Evolutionary conservation across 2,888 invertebrate species (phyloP).

Genomic region (Caenorhabditis macrosperma): DNA sequence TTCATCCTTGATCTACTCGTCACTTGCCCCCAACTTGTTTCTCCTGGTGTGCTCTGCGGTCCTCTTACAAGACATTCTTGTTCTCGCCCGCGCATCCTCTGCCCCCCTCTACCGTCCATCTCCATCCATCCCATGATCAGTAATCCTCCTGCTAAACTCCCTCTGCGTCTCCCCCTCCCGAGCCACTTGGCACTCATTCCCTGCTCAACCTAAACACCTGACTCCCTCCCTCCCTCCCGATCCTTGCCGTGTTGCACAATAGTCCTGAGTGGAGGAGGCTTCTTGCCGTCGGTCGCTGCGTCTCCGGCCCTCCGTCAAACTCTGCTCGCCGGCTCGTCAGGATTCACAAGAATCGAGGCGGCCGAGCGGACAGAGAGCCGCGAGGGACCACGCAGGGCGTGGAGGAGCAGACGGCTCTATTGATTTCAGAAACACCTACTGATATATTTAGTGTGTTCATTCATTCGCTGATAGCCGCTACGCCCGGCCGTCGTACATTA

Average conservation of each 20-base stretch:
- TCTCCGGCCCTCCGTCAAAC: constrained; percentile 16
- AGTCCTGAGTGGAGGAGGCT: constrained; percentile 47
- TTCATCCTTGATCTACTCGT: background rate
- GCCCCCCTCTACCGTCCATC: background rate
- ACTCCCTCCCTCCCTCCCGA: constrained; percentile 6
- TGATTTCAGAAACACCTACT: constrained; percentile 58
- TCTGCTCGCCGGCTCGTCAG: background rate
- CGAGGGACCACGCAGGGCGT: background rate
- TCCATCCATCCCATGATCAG: constrained; percentile 34
- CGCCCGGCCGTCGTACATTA: constrained; percentile 39
- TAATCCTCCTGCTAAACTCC: constrained; percentile 28
- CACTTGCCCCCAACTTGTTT: background rate
- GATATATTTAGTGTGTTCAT: constrained; percentile 50
- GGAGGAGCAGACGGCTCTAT: constrained; percentile 32
- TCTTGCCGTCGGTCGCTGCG: constrained; percentile 4
- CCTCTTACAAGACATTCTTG: background rate
- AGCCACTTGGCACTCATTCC: constrained; percentile 21
- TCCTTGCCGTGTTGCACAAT: constrained; percentile 43
- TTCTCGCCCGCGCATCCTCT: background rate
- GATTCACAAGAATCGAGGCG: constrained; percentile 33
- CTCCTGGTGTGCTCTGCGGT: constrained; percentile 2
- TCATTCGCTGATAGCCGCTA: constrained; percentile 44
- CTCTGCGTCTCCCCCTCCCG: constrained; percentile 26
- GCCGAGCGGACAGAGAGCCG: constrained; percentile 11
- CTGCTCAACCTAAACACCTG: constrained; percentile 48